Evolutionary conservation across 2,113 vertebrate genomes (phyloP), one percentile per base, ranked within the genome.

Genomic region (Arothron firmamentum): DNA sequence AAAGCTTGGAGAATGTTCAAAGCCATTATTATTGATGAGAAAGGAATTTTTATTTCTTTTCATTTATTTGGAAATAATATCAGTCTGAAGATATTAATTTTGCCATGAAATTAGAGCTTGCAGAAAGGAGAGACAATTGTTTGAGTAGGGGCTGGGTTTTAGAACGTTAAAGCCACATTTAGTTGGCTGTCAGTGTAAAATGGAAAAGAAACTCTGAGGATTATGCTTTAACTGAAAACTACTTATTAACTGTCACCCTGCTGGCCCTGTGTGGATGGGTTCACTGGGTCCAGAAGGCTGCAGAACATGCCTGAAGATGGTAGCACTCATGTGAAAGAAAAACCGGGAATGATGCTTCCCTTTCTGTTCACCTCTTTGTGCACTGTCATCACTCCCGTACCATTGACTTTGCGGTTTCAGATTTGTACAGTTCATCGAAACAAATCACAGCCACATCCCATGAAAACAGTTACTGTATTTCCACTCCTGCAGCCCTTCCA

Each of bases 381-480:
- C 48, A 16, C 58, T 72, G 56, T 84, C 82, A 68, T 74, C 74
- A 20, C 65, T 57, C 17, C 21, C 41, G 3, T 80, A 54, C 45
- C 9, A 25, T 56, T 28, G 4, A 45, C 34, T 65, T 55, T 3
- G 3, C 50, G 8, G 52, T 38, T 69, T 53, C 59, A 55, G 72
- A 69, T 79, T 74, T 80, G 59, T 23, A 28, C 70, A 79, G 77
- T 70, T 75, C 65, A 72, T 55, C 20, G 61, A 82, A 74, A 80
- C 70, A 71, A 76, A 81, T 78, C 78, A 67, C 72, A 70, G 70
- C 71, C 75, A 74, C 65, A 79, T 78, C 75, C 75, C 71, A 47
- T 70, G 68, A 69, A 82, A 82, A 85, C 76, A 78, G 52, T 57
- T 10, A 51, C 70, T 74, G 57, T 81, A 78, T 87, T 87, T 87